These are phyloP conservation scores for Alexandromys fortis DNA, from an alignment of 2,113 vertebrate genomes.

Conservation along the genomic window DNA sequence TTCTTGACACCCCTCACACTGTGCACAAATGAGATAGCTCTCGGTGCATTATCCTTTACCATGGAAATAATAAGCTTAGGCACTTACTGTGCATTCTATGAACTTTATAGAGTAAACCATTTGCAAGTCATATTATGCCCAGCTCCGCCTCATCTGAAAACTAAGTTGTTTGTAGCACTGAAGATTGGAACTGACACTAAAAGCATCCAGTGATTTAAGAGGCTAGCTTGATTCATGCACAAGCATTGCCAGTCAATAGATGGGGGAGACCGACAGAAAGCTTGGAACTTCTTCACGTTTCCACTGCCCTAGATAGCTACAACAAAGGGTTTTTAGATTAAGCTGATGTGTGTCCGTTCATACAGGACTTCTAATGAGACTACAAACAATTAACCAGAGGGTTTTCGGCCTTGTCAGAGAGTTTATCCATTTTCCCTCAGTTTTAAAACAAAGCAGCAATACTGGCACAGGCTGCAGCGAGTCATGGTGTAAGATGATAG, in stretches of 20 bases:
- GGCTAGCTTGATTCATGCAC: slow-evolving; percentile 37
- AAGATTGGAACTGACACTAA: slow-evolving; percentile 77
- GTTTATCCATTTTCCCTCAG: neutral
- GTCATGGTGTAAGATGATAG: neutral
- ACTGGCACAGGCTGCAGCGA: neutral
- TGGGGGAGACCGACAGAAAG: neutral
- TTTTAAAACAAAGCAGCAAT: slow-evolving; percentile 44
- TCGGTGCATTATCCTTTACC: slow-evolving; percentile 63
- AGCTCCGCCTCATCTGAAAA: slow-evolving; percentile 76
- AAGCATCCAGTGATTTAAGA: slow-evolving; percentile 79
- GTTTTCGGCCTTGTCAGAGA: neutral
- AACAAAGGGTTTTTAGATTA: slow-evolving; percentile 32
- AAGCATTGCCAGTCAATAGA: slow-evolving; percentile 1
- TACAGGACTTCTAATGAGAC: slow-evolving; percentile 31
- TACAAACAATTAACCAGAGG: neutral
- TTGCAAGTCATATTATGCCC: slow-evolving; percentile 72
- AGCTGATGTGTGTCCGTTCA: neutral
- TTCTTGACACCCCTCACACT: slow-evolving; percentile 50
- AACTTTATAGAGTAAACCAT: slow-evolving; percentile 72
- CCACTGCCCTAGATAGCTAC: neutral
- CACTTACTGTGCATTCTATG: slow-evolving; percentile 59
- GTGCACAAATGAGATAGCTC: slow-evolving; percentile 60
- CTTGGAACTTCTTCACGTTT: neutral
- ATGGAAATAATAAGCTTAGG: slow-evolving; percentile 29
- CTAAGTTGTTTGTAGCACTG: slow-evolving; percentile 71